Base-by-base conservation (phyloP, 2,888 invertebrate species). In the Dorcus parallelipipedus region DNA sequence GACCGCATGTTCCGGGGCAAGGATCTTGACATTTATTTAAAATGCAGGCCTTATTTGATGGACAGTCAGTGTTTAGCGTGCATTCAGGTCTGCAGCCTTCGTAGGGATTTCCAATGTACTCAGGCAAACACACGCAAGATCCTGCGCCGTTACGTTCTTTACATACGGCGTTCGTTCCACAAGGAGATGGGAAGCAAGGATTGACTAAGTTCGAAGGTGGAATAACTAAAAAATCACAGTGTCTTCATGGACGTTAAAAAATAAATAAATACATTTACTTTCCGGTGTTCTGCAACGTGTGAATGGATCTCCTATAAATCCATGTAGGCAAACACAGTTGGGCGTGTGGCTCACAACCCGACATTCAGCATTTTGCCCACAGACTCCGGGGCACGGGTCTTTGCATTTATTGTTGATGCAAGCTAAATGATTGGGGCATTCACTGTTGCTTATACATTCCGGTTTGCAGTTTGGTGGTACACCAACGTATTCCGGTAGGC, bases 381-480 rank as follows among this genome's bases (percentile, higher is more conserved):
- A 85, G 42, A 80, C 79, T 23, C 83, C 82, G 2, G 82, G 79
- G 66, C 83, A 82, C 52, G 91, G 90, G 75, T 91, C 88, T 60
- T 80, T 81, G 73, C 91, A 91, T 77, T 87, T 88, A 69, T 87
- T 85, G 71, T 88, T 87, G 17, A 88, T 85, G 72, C 92, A 91
- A 23, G 90, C 87, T 70, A 84, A 84, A 70, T 87, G 83, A 49
- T 83, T 81, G 3, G 85, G 75, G 73, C 90, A 90, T 70, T 90
- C 89, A 8, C 87, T 84, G 70, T 85, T 91, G 63, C 86, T 83
- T 17, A 88, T 81, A 74, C 91, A 91, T 78, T 93, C 91, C 0
- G 92, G 91, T 62, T 84, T 83, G 73, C 93, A 93, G 59, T 84
- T 83, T 9, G 87, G 88, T 48, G 93, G 90, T 10, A 83, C 79